Base-by-base conservation (phyloP, 2,113 vertebrate species). In the Campylomormyrus numenius region DNA sequence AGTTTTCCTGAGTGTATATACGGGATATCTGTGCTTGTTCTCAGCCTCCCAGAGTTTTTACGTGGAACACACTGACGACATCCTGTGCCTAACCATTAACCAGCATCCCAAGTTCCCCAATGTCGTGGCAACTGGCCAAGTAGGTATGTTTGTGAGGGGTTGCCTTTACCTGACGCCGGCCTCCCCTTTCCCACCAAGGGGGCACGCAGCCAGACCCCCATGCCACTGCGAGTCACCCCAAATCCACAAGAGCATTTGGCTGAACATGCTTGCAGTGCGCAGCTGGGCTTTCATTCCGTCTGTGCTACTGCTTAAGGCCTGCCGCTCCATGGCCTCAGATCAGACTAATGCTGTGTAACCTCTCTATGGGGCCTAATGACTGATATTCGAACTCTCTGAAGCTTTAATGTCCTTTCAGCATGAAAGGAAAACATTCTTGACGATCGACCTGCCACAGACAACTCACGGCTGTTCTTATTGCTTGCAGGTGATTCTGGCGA, bases 111-210 rank as follows among this genome's bases (percentile, higher is more conserved):
- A 98, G 94, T 99, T 99, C 95, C 97, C 96, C 96, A 99, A 99
- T 92, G 96, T 99, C 95, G 98, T 99, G 96, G 98, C 98, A 96
- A 99, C 98, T 95, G 98, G 98, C 97, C 98, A 99, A 99, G 98
- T 99, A 98, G 98, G 98, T 99, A 99, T 98, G 98, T 99, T 97
- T 98, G 96, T 97, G 90, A 93, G 93, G 94, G 50, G 91, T 92
- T 88, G 92, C 91, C 93, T 92, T 91, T 92, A 91, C 91, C 90
- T 88, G 90, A 92, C 92, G 88, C 50, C 90, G 88, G 88, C 21
- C 17, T 88, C 85, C 84, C 52, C 70, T 19, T 27, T 48, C 13
- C 87, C 70, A 7, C 53, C 50, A 52, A 53, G 50, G 85, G 85
- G 85, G 48, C 45, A 19, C 3, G 27, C 50, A 31, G 27, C 15